Evolutionary conservation across 2,888 invertebrate genomes (phyloP), one percentile per base, ranked within the genome.

Genomic region (Stramonita haemastoma): DNA sequence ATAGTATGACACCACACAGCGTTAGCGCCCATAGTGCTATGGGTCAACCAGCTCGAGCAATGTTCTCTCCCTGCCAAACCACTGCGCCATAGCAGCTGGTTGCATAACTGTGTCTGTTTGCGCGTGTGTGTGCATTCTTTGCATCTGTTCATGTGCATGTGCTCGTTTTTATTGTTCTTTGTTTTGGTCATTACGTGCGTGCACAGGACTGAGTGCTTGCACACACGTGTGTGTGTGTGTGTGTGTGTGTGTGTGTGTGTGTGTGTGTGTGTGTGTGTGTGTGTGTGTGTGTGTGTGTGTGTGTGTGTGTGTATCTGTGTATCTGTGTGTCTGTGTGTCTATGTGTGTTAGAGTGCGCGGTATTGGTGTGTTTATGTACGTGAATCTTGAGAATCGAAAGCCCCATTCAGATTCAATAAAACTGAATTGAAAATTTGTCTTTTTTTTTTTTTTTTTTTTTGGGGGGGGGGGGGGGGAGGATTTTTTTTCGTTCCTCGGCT

Each of bases 281-380:
- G 79, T 79, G 79, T 79, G 79, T 79, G 79, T 79, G 79, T 79
- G 79, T 79, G 79, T 79, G 79, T 79, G 79, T 79, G 79, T 79
- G 79, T 32, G 79, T 79, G 79, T 79, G 79, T 26, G 26, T 34
- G 79, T 26, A 11, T 73, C 2, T 22, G 15, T 79, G 79, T 26
- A 34, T 79, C 34, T 8, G 34, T 79, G 34, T 8, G 79, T 34
- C 34, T 34, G 79, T 19, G 79, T 34, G 79, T 79, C 11, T 84
- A 6, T 84, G 84, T 56, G 84, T n/a, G 56, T 36, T 5, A 46
- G 46, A 2, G 46, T 46, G 46, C 46, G 46, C 8, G 46, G 46
- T 8, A 46, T 46, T 46, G 46, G 8, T 46, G 8, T 46, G 4
- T 46, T 8, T 46, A 46, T 46, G 46, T 46, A 8, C 8, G 46